phyloP scores from a whole-genome alignment of 1,140 invertebrate species.

The Aplysia californica region DNA sequence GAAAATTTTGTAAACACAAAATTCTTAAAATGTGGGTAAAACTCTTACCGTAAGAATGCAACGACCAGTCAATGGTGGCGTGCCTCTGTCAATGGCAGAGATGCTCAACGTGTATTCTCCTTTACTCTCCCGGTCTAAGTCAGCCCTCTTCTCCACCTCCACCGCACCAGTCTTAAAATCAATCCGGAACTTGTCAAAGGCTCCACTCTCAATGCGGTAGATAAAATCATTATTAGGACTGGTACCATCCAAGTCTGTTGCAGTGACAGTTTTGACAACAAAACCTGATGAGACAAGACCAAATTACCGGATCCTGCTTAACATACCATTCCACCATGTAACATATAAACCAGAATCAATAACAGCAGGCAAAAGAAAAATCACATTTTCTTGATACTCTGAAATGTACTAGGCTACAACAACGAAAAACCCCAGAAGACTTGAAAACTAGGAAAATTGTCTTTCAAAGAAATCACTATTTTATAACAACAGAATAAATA shows the following conservation, averaged over 20 bases:
- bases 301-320: no score
- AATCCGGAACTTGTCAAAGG: slow-evolving; percentile 53
- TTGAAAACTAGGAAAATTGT: background rate
- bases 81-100: slow-evolving; percentile 50
- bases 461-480: no score
- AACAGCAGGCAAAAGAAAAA: no score
- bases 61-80: slow-evolving; percentile 36
- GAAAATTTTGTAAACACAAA: no score
- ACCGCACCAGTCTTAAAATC: slow-evolving; percentile 29
- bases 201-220: slow-evolving; percentile 53
- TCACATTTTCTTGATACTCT: no score
- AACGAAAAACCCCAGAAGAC: background rate
- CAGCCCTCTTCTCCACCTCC: slow-evolving; percentile 45
- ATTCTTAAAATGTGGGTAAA: no score
- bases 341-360: no score
- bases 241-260: slow-evolving; percentile 46
- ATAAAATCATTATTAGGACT: slow-evolving; percentile 52
- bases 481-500: no score
- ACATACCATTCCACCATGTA: no score
- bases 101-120: slow-evolving; percentile 41
- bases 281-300: slow-evolving; percentile 36
- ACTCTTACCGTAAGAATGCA: slow-evolving; percentile 36
- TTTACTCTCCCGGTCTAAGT: slow-evolving; percentile 45
- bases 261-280: slow-evolving; percentile 36
- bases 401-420: background rate